These are phyloP conservation scores for Etheostoma spectabile DNA, from an alignment of 2,113 vertebrate genomes.

Conservation along the genomic window DNA sequence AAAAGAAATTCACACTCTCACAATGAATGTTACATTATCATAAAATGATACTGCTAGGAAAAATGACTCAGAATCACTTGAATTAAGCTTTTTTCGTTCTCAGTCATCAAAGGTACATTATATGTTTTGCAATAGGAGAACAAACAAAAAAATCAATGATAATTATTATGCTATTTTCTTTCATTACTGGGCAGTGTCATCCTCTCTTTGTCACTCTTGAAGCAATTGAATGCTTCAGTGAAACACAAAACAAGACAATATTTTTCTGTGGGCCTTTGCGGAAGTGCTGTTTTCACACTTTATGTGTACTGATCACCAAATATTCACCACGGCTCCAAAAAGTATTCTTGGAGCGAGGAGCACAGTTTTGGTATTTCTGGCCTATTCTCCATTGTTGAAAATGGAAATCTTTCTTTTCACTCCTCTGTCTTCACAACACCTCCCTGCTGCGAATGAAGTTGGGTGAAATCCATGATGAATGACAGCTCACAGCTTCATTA, in stretches of 20 bases:
- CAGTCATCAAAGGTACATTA: too few relatives aligned
- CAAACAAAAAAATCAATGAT: not conserved
- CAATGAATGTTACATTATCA: not conserved
- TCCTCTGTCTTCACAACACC: not conserved
- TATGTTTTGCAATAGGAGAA: not conserved
- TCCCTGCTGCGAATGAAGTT: not conserved
- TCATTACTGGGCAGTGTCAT: too few relatives aligned
- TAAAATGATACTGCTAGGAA: too few relatives aligned
- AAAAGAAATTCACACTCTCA: not conserved
- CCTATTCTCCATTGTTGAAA: not conserved
- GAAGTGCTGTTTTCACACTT: not conserved
- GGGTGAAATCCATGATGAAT: not conserved
- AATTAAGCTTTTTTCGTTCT: too few relatives aligned
- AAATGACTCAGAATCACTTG: too few relatives aligned
- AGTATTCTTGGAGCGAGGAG: not conserved
- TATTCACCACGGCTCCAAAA: not conserved
- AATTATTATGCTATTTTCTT: not conserved
- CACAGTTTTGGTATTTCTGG: not conserved
- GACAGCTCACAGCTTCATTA: conserved; percentile 13
- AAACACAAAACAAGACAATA: not conserved
- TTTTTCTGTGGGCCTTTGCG: not conserved
- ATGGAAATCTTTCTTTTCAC: not conserved
- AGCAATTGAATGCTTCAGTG: not conserved
- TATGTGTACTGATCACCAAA: not conserved
- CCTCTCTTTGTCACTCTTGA: not conserved